Evolutionary conservation across 2,113 vertebrate genomes (phyloP).

Genomic region (Antigone vipio): DNA sequence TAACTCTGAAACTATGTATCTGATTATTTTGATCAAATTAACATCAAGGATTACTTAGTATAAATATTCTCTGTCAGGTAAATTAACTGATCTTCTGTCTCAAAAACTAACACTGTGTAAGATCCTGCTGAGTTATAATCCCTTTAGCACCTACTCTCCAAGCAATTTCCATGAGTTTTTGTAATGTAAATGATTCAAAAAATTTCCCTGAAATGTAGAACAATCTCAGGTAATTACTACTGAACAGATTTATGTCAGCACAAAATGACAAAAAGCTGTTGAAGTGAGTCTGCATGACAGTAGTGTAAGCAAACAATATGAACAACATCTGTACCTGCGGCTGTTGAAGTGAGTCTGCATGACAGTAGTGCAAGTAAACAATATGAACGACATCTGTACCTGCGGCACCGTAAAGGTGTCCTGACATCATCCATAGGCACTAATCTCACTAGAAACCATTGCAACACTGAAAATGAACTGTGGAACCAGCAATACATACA

Average conservation of each 20-base stretch:
- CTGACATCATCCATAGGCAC: background rate
- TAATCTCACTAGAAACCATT: background rate
- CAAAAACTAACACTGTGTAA: background rate
- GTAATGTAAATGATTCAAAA: background rate
- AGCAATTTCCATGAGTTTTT: background rate
- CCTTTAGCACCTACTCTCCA: background rate
- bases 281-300: background rate
- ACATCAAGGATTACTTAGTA: background rate
- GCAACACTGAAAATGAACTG: background rate
- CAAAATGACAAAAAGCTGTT: background rate
- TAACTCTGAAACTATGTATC: background rate
- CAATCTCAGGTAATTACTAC: background rate
- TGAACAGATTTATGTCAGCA: background rate
- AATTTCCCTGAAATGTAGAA: background rate
- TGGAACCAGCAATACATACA: background rate
- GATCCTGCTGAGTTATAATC: background rate
- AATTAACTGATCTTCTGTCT: background rate
- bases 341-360: background rate
- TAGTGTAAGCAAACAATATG: background rate
- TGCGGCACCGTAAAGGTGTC: background rate
- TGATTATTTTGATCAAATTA: background rate
- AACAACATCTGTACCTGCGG: background rate
- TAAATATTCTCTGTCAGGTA: background rate
- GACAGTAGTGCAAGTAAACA: background rate
- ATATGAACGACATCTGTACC: background rate